These are phyloP conservation scores for Campylorhamphus procurvoides DNA, from an alignment of 2,113 vertebrate genomes.

Conservation along the genomic window DNA sequence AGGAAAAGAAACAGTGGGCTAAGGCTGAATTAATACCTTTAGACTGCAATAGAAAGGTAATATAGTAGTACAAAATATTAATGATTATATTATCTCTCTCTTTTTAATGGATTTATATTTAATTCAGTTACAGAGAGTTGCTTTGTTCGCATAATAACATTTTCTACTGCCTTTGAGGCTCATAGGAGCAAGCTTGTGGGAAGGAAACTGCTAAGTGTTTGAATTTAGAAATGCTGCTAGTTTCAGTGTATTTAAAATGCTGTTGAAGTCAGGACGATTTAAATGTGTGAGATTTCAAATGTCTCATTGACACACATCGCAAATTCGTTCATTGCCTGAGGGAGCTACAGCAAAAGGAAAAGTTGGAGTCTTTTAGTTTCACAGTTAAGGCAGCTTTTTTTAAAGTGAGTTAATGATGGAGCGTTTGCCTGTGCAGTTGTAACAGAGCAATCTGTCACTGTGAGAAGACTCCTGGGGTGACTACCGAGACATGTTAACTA, in stretches of 20 bases:
- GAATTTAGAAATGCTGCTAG: constrained; percentile 68
- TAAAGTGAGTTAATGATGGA: constrained; percentile 67
- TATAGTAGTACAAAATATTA: constrained; percentile 46
- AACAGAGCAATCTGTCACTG: constrained; percentile 67
- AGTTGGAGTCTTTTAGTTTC: constrained; percentile 62
- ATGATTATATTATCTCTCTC: constrained; percentile 52
- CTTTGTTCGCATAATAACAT: constrained; percentile 49
- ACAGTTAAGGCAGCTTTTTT: constrained; percentile 57
- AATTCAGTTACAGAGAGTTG: constrained; percentile 12
- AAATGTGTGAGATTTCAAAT: constrained; percentile 76
- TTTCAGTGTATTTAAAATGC: constrained; percentile 73
- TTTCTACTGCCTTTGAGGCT: constrained; percentile 60
- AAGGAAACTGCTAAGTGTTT: constrained; percentile 58
- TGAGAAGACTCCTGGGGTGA: constrained; percentile 59
- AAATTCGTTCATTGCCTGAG: constrained; percentile 72
- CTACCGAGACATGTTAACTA: constrained; percentile 41
- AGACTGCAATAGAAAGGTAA: constrained; percentile 40
- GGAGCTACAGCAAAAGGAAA: constrained; percentile 66
- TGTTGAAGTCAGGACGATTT: constrained; percentile 68
- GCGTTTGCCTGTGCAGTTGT: constrained; percentile 59
- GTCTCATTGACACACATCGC: constrained; percentile 72
- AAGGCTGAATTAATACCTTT: constrained; percentile 41
- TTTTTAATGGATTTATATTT: constrained; percentile 56
- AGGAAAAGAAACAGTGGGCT: background rate
- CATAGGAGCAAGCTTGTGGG: constrained; percentile 52